These are phyloP conservation scores for Odontomachus brunneus DNA, from an alignment of 1,140 invertebrate genomes.

Conservation along the genomic window DNA sequence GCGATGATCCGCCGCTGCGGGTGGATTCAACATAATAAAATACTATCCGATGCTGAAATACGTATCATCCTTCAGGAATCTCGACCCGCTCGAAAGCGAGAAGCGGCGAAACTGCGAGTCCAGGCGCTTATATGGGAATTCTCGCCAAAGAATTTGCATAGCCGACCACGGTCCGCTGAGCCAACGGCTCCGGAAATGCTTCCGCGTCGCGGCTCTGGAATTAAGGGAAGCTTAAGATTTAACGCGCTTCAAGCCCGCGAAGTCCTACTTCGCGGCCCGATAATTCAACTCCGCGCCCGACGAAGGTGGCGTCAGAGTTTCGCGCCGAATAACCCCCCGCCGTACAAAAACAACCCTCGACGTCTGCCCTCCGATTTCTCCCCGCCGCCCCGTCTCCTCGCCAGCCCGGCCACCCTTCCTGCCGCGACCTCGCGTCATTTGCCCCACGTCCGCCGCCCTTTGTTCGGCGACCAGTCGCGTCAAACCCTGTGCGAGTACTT, in stretches of 20 bases:
- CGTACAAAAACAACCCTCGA: constrained; percentile 67
- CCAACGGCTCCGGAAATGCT: constrained; percentile 34
- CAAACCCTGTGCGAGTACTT: constrained; percentile 75
- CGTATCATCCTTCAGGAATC: constrained; percentile 34
- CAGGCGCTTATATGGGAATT: constrained; percentile 50
- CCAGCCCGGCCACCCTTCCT: constrained; percentile 4
- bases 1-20: no score
- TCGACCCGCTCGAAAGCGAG: constrained; percentile 12
- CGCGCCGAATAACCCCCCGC: constrained; percentile 67
- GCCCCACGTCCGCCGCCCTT: constrained; percentile 27
- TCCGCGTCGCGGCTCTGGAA: constrained; percentile 55
- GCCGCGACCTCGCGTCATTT: constrained; percentile 12
- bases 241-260: constrained; percentile 65
- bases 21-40: background rate
- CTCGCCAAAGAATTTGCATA: constrained; percentile 63
- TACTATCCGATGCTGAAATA: background rate
- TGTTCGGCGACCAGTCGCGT: constrained; percentile 63
- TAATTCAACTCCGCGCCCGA: constrained; percentile 64
- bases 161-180: constrained; percentile 29
- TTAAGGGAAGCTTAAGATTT: constrained; percentile 71
- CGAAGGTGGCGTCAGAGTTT: constrained; percentile 69
- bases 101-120: constrained; percentile 8
- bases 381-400: constrained; percentile 4
- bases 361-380: constrained; percentile 42
- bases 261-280: constrained; percentile 64